Evolutionary conservation across 2,113 vertebrate species (phyloP), one percentile per base, ranked within the genome.

Genomic region (Siniperca chuatsi): DNA sequence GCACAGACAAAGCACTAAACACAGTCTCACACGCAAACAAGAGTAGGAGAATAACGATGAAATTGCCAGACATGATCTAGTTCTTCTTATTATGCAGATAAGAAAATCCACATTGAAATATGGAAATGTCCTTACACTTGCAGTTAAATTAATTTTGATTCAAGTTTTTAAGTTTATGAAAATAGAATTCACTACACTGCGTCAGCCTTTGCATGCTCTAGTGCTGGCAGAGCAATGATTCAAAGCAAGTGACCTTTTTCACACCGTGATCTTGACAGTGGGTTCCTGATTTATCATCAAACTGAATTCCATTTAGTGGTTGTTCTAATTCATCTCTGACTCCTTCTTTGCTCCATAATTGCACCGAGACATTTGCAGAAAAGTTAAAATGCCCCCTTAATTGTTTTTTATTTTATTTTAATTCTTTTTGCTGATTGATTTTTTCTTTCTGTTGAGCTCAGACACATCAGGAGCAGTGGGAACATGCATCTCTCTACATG

Each of bases 221-320:
- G 62, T 37, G 37, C 62, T 6, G 64, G 35, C n/a, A 12, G 72
- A 78, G 81, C 75, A 42, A 82, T 79, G 82, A 92, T 75, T 89
- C 90, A 90, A 66, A 69, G 75, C 77, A 2, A 40, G 74, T 89
- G 86, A 94, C 87, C 92, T 90, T 90, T 92, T 75, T 88, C 74
- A 75, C 87, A 86, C 65, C 66, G 1, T 61, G 78, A 73, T 83
- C 83, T 82, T 85, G 82, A 90, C 87, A 89, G 84, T 33, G 57
- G 75, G 57, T 58, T 78, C 57, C 46, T 82, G 85, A 92, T 90
- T 91, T 75, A 90, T 91, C 87, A 79, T 89, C 80, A 67, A 79
- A 84, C 55, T 64, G 50, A 78, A 89, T 87, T 86, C 71, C 76
- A 79, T 90, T 90, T 82, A 62, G 78, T 3, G 70, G 68, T 66